A percentile compares a stretch with the other conserved stretches of the same genome.
phyloP scores from a whole-genome alignment of 2,797 vertebrate species.

The Heliangelus exortis region DNA sequence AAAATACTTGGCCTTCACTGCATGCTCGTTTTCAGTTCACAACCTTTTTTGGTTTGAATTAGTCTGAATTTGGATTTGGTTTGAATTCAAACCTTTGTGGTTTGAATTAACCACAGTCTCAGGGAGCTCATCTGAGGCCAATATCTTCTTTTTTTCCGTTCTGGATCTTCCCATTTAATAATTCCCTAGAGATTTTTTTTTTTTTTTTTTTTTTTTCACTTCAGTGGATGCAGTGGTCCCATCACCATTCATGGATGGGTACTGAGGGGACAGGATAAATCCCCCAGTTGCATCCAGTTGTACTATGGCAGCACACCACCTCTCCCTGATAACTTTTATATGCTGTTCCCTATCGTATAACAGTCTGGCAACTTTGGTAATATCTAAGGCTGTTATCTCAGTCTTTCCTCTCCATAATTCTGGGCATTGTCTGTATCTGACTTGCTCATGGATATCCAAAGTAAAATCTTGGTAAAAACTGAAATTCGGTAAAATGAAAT shows the following conservation, averaged over 20 bases:
- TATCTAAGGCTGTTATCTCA: not conserved
- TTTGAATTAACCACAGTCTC: not conserved
- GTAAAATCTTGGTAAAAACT: not conserved
- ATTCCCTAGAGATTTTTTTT: not conserved
- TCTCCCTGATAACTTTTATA: not conserved
- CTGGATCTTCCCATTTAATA: not conserved
- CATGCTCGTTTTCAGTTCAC: not conserved
- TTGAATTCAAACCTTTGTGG: no score
- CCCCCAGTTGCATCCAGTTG: not conserved
- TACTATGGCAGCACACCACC: not conserved
- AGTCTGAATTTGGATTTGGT: no score
- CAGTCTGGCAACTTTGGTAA: not conserved
- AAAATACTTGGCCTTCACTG: not conserved
- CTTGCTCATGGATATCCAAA: not conserved
- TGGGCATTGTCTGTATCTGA: not conserved
- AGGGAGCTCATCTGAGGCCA: not conserved
- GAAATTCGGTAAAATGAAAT: not conserved
- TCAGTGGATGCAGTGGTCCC: not conserved
- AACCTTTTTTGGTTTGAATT: not conserved
- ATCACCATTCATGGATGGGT: not conserved
- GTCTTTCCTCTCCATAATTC: not conserved
- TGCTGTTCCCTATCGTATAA: not conserved
- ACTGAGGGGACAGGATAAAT: not conserved
- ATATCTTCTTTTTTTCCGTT: not conserved
- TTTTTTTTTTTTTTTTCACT: not conserved